Evolutionary conservation across 2,888 invertebrate species (phyloP), one percentile per base, ranked within the genome.

Genomic region (Philereme vetulata): DNA sequence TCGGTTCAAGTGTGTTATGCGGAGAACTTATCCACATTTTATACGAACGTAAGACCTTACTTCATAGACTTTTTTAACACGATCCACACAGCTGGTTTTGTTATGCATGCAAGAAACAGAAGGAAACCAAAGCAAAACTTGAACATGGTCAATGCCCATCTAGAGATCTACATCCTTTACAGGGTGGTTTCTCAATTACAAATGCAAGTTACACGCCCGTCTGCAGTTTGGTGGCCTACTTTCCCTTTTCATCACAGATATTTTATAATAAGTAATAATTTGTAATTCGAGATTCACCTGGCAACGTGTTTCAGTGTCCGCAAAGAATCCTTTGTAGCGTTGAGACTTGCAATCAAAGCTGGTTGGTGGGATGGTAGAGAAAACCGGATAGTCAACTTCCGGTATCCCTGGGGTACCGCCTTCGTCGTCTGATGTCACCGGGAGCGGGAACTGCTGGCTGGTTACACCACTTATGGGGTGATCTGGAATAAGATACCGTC

Each of bases 261-360:
- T 44, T 34, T 43, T 42, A 43, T 46, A 7, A 43, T 46, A n/a
- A 51, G 43, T 46, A 7, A 43, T 46, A n/a, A 51, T 56, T 53
- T 51, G 40, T 42, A 51, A 57, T 8, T 35, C 49, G 44, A 55
- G 43, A 51, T 51, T 80, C 84, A 96, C 96, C 93, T 97, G 97
- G 80, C 97, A 97, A 72, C 95, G 94, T 5, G 97, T 96, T 72
- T 96, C 96, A 8, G 97, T 96, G 87, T 97, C 97, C 4, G 97
- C 97, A 75, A 97, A 97, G 88, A 97, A 97, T 61, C 97, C 97
- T 77, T 97, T 97, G 84, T 97, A 97, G 33, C 97, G 93, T 80
- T 97, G 97, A 62, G 96, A 94, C 74, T 96, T 96, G 85, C 97
- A 97, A 77, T 94, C 94, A 81, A 97, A 97, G 66, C 90, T 93